These are phyloP conservation scores for Sussaba pulchella DNA, from an alignment of 2,888 invertebrate genomes.

Conservation along the genomic window DNA sequence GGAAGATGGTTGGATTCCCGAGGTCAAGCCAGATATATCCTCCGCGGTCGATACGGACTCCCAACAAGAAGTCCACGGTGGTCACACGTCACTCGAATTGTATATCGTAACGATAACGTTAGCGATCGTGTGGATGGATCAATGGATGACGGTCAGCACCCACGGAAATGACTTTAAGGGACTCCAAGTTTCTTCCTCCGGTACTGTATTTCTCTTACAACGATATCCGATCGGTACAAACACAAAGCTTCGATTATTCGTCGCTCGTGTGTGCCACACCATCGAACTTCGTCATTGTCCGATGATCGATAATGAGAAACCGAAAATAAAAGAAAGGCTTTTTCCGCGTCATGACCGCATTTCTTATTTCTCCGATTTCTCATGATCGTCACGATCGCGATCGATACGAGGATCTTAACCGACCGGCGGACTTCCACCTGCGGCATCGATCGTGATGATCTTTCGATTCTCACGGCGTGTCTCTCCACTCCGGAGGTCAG, in stretches of 20 bases:
- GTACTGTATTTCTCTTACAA: too few relatives aligned
- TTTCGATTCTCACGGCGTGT: constrained; percentile 66
- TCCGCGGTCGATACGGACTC: constrained; percentile 67
- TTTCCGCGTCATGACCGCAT: constrained; percentile 12
- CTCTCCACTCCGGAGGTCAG: constrained; percentile 64
- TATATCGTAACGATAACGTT: constrained; percentile 34
- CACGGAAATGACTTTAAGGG: constrained; percentile 41
- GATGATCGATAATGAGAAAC: constrained; percentile 51
- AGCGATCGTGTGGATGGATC: constrained; percentile 75
- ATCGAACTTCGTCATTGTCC: constrained; percentile 33
- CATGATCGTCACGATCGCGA: constrained; percentile 66
- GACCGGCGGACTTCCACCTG: constrained; percentile 65
- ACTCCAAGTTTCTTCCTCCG: too few relatives aligned
- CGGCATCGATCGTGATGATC: constrained; percentile 69
- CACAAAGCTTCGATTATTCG: too few relatives aligned
- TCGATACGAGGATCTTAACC: constrained; percentile 63
- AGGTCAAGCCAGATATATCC: constrained; percentile 70
- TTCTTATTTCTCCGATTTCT: constrained; percentile 55
- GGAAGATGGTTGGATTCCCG: constrained; percentile 66
- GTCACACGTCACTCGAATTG: constrained; percentile 70
- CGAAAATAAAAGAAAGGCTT: constrained; percentile 6
- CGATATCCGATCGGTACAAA: too few relatives aligned
- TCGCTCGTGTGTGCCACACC: too few relatives aligned
- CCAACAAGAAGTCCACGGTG: constrained; percentile 16
- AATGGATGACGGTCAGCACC: constrained; percentile 64